These are phyloP conservation scores for Eurypyga helias DNA, from an alignment of 2,113 vertebrate genomes.

Conservation along the genomic window DNA sequence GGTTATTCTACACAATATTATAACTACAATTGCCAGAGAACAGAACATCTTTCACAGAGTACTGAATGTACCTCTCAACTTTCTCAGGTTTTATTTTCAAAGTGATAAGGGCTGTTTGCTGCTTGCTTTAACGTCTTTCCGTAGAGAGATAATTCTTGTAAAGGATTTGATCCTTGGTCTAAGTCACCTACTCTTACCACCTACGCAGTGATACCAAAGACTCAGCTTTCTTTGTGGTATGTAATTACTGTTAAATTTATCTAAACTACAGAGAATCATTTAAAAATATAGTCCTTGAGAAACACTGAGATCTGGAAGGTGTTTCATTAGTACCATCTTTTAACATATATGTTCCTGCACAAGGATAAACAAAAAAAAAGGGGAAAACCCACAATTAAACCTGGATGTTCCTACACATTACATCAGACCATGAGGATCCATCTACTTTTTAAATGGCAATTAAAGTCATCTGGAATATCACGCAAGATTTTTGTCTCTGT, in stretches of 20 bases:
- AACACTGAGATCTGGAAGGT: background rate
- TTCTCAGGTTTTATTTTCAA: constrained; percentile 31
- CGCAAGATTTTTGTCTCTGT: background rate
- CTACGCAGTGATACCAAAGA: background rate
- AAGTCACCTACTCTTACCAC: background rate
- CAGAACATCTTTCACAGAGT: constrained; percentile 11
- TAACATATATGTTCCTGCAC: background rate
- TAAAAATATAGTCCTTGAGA: background rate
- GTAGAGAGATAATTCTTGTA: background rate
- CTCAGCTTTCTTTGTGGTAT: background rate
- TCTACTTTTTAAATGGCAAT: background rate
- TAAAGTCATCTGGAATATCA: background rate
- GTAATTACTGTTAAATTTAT: background rate
- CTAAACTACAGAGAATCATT: background rate
- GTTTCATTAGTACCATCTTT: background rate
- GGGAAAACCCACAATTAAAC: background rate
- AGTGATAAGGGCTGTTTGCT: background rate
- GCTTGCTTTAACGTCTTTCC: background rate
- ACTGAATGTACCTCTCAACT: constrained; percentile 31
- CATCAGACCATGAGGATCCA: background rate
- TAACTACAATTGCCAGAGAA: constrained; percentile 39
- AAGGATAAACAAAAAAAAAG: background rate
- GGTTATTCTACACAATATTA: constrained; percentile 26
- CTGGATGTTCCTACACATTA: background rate
- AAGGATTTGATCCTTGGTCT: background rate